phyloP scores from a whole-genome alignment of 2,797 vertebrate species.

The Micropoecilia bifurca region DNA sequence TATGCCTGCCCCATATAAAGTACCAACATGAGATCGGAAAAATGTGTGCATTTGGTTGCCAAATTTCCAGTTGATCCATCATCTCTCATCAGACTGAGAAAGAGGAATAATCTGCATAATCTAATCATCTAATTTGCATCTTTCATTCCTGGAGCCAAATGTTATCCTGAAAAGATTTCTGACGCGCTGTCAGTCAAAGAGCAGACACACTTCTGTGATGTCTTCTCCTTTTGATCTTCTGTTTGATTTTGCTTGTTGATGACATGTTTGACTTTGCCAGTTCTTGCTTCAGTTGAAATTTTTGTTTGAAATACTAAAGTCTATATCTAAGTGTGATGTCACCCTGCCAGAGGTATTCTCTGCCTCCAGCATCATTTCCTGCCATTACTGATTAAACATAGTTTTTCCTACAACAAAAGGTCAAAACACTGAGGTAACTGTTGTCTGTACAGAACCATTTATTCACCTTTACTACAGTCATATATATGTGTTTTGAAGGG shows the following conservation, averaged over 20 bases:
- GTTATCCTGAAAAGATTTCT: slow-evolving; percentile 4
- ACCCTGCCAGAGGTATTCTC: slow-evolving; percentile 6
- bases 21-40: not conserved
- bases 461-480: not conserved
- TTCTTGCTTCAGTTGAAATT: slow-evolving; percentile 20
- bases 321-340: not conserved
- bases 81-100: not conserved
- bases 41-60: slow-evolving; percentile 4
- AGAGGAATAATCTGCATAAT: not conserved
- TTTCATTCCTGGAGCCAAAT: slow-evolving; percentile 11
- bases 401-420: not conserved
- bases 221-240: slow-evolving; percentile 30
- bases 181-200: slow-evolving; percentile 38
- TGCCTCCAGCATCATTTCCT: not conserved
- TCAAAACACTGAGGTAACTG: not conserved
- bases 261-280: slow-evolving; percentile 3
- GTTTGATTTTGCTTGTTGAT: slow-evolving; percentile 8
- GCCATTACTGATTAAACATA: not conserved
- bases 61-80: not conserved
- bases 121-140: slow-evolving; percentile 18
- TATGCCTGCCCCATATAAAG: slow-evolving; percentile 11
- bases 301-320: not conserved
- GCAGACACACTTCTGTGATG: slow-evolving; percentile 3
- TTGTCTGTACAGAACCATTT: not conserved
- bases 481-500: not conserved